A percentile compares a stretch with the other conserved stretches of the same genome.
Evolutionary conservation across 2,888 invertebrate species (phyloP).

Genomic region (Platycnemis pennipes): DNA sequence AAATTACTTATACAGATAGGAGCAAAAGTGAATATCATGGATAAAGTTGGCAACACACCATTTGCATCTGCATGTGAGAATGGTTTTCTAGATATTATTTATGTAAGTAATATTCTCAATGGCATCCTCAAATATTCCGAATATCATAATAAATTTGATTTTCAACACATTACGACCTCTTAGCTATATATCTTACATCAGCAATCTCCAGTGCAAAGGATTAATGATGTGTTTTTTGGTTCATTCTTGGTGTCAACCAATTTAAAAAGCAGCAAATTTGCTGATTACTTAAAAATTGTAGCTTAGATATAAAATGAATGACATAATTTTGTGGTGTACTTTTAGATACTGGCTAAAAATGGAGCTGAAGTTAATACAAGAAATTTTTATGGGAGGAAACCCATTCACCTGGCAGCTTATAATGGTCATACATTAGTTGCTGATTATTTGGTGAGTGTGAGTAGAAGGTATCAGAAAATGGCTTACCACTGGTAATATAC

Average conservation of each 20-base stretch:
- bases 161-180: no score
- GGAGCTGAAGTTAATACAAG: constrained; percentile 17
- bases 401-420: constrained; percentile 25
- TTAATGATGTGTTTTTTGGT: no score
- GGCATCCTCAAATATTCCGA: background rate
- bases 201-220: no score
- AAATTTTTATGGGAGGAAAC: constrained; percentile 26
- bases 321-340: no score
- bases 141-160: no score
- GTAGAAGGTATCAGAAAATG: background rate
- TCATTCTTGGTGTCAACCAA: no score
- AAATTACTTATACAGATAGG: background rate
- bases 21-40: background rate
- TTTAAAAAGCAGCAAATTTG: no score
- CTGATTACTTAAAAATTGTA: no score
- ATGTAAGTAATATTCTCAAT: background rate
- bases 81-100: background rate
- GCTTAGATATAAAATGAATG: no score
- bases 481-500: background rate
- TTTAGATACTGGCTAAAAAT: background rate
- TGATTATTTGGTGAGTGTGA: background rate
- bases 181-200: no score
- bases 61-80: constrained; percentile 41
- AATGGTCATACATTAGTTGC: background rate
- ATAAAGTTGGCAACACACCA: constrained; percentile 45